Conservation (phyloP, 2,113 vertebrate genomes). For the Pachyramphus minor region DNA sequence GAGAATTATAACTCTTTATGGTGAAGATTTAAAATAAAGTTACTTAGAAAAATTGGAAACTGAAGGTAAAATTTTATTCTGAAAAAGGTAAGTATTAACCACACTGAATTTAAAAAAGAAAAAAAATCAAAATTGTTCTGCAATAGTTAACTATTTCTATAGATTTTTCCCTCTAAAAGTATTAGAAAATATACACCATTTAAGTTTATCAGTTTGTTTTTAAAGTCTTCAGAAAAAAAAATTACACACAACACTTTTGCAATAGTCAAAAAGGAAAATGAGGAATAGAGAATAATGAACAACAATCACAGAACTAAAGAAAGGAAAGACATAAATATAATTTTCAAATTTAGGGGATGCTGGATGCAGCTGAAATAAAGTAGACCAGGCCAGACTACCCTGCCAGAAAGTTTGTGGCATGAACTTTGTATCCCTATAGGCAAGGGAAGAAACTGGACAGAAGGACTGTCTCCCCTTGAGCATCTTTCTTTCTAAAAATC, state of each 20-base stretch:
- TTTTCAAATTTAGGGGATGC: neutral
- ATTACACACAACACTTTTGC: neutral
- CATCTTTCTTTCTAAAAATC: neutral
- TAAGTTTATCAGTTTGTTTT: neutral
- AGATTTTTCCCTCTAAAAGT: neutral
- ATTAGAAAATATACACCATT: neutral
- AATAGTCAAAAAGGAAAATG: neutral
- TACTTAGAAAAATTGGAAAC: neutral
- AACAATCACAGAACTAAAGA: neutral
- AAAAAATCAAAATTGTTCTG: neutral
- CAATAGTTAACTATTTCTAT: neutral
- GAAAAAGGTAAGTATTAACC: neutral
- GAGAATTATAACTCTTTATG: neutral
- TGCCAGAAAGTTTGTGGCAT: neutral
- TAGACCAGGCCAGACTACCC: neutral
- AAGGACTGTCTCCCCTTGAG: rapidly evolving
- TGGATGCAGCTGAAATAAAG: neutral
- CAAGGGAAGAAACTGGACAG: neutral
- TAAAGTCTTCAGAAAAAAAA: neutral
- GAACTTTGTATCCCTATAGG: neutral
- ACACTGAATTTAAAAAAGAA: neutral
- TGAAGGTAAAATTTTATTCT: neutral
- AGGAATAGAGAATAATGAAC: neutral
- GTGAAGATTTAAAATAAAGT: neutral
- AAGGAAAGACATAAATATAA: neutral